Conservation (phyloP, 2,797 vertebrate species). For the Toxotes lorentzi region DNA sequence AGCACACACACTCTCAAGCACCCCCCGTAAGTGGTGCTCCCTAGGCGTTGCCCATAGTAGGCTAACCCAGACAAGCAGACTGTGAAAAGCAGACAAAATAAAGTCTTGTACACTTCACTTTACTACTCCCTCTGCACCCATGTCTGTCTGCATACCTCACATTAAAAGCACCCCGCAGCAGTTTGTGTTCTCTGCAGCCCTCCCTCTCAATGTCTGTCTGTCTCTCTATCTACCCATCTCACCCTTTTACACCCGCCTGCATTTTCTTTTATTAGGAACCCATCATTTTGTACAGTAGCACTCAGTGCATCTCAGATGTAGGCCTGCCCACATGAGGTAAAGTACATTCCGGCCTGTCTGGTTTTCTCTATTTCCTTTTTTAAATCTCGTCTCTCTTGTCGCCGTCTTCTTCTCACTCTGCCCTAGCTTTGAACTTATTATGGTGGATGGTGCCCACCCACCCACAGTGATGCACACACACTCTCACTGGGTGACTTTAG, state of each 20-base stretch:
- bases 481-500: constrained; percentile 56
- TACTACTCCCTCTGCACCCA: constrained; percentile 75
- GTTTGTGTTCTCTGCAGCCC: constrained; percentile 60
- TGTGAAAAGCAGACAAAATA: constrained; percentile 82
- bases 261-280: constrained; percentile 54
- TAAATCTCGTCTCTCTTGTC: constrained; percentile 31
- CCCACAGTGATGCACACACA: constrained; percentile 4
- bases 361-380: constrained; percentile 51
- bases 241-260: constrained; percentile 41
- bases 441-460: constrained; percentile 39
- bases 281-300: constrained; percentile 41
- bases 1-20: constrained; percentile 50
- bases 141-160: constrained; percentile 78
- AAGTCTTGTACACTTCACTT: constrained; percentile 79
- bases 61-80: constrained; percentile 81
- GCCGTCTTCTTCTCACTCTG: constrained; percentile 54
- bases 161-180: constrained; percentile 76
- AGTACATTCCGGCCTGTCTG: constrained; percentile 64
- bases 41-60: constrained; percentile 75
- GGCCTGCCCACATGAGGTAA: constrained; percentile 34
- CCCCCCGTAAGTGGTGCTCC: constrained; percentile 74
- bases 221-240: constrained; percentile 50
- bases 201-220: constrained; percentile 50
- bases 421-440: constrained; percentile 69
- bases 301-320: constrained; percentile 23